Evolutionary conservation across 1,140 invertebrate genomes (phyloP).

Genomic region (Drosophila punjabiensis): DNA sequence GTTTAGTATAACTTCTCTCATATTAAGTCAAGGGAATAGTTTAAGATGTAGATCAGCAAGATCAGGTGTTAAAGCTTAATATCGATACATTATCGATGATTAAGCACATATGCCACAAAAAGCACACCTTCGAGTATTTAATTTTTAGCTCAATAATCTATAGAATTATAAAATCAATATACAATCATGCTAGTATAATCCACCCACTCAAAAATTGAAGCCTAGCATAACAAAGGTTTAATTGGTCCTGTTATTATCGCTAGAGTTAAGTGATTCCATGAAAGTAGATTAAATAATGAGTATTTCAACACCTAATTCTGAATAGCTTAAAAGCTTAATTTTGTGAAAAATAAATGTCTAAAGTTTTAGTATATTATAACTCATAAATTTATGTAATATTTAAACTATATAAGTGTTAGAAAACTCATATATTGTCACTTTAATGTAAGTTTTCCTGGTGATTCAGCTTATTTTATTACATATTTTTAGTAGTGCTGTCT

Average conservation of each 20-base stretch:
- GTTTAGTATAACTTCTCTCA: background rate
- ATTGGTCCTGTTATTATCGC: background rate
- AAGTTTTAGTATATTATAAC: background rate
- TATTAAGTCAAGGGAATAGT: background rate
- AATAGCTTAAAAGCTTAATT: background rate
- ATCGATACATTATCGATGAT: background rate
- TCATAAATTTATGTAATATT: too few species aligned
- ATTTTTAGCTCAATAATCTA: background rate
- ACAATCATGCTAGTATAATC: background rate
- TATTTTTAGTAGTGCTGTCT: background rate
- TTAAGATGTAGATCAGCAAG: background rate
- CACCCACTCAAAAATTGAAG: background rate
- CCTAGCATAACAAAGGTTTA: background rate
- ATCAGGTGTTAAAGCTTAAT: background rate
- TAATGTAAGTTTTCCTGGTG: background rate
- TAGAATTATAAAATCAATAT: background rate
- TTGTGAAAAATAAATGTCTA: background rate
- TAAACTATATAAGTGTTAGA: background rate
- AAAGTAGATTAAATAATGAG: background rate
- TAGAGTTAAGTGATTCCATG: background rate
- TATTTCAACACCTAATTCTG: background rate
- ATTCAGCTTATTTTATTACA: background rate
- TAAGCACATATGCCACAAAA: background rate
- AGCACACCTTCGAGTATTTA: too few species aligned
- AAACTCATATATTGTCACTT: background rate